Base-by-base conservation (phyloP, 53 echinoderm and acorn worm genomes). In the Echinometra lucunter region DNA sequence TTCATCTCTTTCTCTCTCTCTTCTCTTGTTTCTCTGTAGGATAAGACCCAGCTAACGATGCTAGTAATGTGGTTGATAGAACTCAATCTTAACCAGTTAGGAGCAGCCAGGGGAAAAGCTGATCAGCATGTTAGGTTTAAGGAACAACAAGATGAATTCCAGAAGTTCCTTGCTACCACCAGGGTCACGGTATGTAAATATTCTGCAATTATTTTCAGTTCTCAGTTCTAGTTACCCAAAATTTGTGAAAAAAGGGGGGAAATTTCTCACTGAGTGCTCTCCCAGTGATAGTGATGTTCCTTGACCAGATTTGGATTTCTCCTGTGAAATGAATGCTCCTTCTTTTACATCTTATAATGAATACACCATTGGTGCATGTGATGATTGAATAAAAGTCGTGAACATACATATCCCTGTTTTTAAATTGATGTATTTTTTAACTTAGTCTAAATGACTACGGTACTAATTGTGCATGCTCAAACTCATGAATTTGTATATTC, bases 11-110 rank as follows among this genome's bases (percentile, higher is more conserved):
- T n/a, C n/a, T n/a, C 53, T 13, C 40, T 38, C 40, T 75, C 34
- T 75, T 75, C 1, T 75, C 21, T 75, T 19, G 21, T 78, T 42
- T 42, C 34, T 56, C 56, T 2, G 1, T 58, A 98, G 98, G 98
- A 98, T 58, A 98, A 98, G 72, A 96, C 98, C 57, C 98, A 98
- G 95, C 94, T 98, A 97, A 98, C 98, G 4, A 98, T 98, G 98
- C 67, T 98, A 28, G 96, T 98, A 28, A 98, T 97, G 92, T 98
- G 98, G 98, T 90, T 98, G 72, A 98, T 98, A 44, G 98, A 98
- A 89, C 92, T 98, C 15, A 97, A 97, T 88, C 96, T 98, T 32
- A 98, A 98, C 60, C 98, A 98, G 74, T 82, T 98, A 12, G 98
- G 98, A 57, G 96, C 95, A 25, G 87, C 97, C 37, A 95, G 97